Percentiles rank a stretch among this genome's conserved stretches.
Conservation (phyloP, 1,140 invertebrate genomes). For the Diabrotica virgifera region DNA sequence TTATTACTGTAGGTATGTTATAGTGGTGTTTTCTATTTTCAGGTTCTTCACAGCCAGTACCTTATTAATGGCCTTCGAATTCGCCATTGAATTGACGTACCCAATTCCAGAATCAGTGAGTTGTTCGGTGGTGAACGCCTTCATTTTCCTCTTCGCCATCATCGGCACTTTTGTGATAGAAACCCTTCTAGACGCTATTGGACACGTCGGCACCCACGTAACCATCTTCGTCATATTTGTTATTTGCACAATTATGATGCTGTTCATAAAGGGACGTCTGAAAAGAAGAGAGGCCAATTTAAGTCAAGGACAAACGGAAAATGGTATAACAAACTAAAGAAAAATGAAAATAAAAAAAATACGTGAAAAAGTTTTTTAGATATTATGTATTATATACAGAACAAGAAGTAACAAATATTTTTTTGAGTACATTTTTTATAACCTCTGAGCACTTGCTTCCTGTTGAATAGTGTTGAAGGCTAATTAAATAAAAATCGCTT, state of each 20-base stretch:
- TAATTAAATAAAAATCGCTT: too few species aligned
- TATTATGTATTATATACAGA: too few species aligned
- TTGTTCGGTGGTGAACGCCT: constrained; percentile 32
- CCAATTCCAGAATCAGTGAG: constrained; percentile 35
- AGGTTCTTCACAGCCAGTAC: constrained; percentile 37
- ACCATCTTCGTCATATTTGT: constrained; percentile 23
- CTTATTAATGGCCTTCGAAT: constrained; percentile 36
- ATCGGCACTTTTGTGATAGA: constrained; percentile 28
- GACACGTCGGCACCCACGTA: constrained; percentile 24
- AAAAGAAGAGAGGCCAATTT: constrained; percentile 33
- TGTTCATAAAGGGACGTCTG: constrained; percentile 30
- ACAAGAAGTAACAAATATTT: too few species aligned
- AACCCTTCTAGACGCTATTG: constrained; percentile 25
- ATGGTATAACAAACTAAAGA: not conserved
- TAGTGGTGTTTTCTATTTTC: too few species aligned
- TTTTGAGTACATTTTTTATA: too few species aligned
- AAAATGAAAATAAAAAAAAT: too few species aligned
- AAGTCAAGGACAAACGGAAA: not conserved
- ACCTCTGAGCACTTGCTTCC: too few species aligned
- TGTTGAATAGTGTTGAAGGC: too few species aligned
- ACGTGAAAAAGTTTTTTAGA: too few species aligned
- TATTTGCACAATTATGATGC: constrained; percentile 19
- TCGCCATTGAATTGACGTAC: constrained; percentile 36
- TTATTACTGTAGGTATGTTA: too few species aligned
- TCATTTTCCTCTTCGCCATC: constrained; percentile 33